Evolutionary conservation across 1,140 invertebrate genomes (phyloP), one percentile per base, ranked within the genome.

Genomic region (Scaptomyza montana): DNA sequence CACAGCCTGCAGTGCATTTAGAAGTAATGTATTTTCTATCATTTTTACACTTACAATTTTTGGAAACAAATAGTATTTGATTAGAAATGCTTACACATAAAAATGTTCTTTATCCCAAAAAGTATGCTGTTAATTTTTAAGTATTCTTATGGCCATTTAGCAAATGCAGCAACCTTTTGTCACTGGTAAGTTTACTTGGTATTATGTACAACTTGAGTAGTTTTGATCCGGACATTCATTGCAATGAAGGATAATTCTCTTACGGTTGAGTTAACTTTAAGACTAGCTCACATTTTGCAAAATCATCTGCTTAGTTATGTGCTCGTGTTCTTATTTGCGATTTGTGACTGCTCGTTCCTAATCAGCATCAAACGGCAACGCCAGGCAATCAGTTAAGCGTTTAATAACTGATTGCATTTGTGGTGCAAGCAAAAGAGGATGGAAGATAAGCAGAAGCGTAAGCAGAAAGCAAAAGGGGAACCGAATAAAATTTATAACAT

Each of bases 401-500:
- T 77, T 73, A 85, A 84, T 86, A 80, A 84, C 63, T 73, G 77
- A 60, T 64, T 86, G 77, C 68, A 70, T 72, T 50, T 78, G 69
- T 39, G 55, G 39, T 41, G 25, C 64, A 50, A 46, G 47, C 9
- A n/a, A 49, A 64, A 56, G 63, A 71, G 30, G 12, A 41, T 25
- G n/a, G 16, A 12, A 65, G 41, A 64, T 25, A 59, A 45, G 47
- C 9, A 39, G 47, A 36, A 55, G 51, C 41, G 39, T 10, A 78
- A 78, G 59, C 55, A 53, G 71, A 39, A 30, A 39, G 39, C 39
- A 5, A 12, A 43, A 43, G 39, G 8, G 33, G 33, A 7, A 6
- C 8, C 0, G 80, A 86, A 86, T 87, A 87, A 87, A 87, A 86
- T 86, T 86, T 86, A 86, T 87, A 87, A 87, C 78, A 86, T 89